These are phyloP conservation scores for Haliaeetus leucogaster DNA, from an alignment of 2,113 vertebrate genomes.

Conservation along the genomic window DNA sequence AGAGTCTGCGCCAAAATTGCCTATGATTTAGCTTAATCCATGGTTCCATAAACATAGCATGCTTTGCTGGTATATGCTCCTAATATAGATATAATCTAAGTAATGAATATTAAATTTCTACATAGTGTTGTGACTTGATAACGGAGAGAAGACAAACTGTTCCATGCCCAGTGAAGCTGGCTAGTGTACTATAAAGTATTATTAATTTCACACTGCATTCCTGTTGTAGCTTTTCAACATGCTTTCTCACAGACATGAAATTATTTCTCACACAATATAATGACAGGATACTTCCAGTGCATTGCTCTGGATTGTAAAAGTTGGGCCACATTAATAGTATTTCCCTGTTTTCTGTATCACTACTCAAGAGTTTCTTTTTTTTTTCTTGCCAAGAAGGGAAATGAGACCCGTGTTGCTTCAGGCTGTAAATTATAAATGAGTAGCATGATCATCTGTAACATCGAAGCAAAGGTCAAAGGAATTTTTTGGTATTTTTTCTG, in stretches of 20 bases:
- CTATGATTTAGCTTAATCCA: background rate
- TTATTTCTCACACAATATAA: background rate
- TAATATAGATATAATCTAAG: background rate
- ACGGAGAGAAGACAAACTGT: background rate
- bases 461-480: slow-evolving; percentile 40
- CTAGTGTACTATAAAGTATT: background rate
- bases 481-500: background rate
- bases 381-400: background rate
- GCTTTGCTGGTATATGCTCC: background rate
- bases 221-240: background rate
- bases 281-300: background rate
- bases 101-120: background rate
- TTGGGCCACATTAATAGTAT: background rate
- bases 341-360: background rate
- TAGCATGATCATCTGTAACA: slow-evolving; percentile 15
- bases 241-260: background rate
- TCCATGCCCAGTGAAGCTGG: background rate
- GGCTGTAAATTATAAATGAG: slow-evolving; percentile 61
- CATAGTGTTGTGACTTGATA: background rate
- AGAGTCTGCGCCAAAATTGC: background rate
- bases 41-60: background rate
- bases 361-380: background rate
- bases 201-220: background rate
- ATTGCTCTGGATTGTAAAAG: background rate
- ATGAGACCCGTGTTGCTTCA: background rate